phyloP scores from a whole-genome alignment of 1,140 invertebrate species.

The Stegodyphus dumicola region DNA sequence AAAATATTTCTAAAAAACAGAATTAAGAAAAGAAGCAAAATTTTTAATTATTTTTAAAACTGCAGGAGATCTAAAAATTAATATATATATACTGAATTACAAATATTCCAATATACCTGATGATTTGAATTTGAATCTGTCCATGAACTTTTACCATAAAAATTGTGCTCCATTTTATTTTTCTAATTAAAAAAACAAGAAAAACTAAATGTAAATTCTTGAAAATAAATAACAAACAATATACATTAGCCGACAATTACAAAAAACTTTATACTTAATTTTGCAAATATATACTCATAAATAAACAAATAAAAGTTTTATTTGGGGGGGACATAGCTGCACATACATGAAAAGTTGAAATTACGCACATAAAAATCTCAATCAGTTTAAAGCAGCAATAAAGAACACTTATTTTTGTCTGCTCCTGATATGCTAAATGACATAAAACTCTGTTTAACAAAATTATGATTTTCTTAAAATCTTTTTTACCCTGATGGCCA shows the following conservation, averaged over 20 bases:
- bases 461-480: no score
- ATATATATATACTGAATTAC: slow-evolving; percentile 2
- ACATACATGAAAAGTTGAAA: no score
- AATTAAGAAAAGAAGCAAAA: not conserved
- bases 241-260: not conserved
- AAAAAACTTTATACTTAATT: not conserved
- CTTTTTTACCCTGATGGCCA: no score
- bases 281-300: not conserved
- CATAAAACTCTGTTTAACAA: no score
- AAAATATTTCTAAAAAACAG: not conserved
- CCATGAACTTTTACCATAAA: slow-evolving; percentile 37
- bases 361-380: no score
- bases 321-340: no score
- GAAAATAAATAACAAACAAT: not conserved
- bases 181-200: slow-evolving; percentile 9
- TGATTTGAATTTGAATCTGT: slow-evolving; percentile 33
- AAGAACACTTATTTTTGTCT: no score
- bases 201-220: not conserved
- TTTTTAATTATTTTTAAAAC: not conserved
- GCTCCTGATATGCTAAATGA: no score
- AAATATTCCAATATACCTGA: not conserved
- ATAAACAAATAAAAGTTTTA: not conserved
- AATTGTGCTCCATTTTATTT: slow-evolving; percentile 41
- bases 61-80: not conserved
- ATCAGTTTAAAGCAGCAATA: no score